Evolutionary conservation across 2,113 vertebrate genomes (phyloP).

Genomic region (Lynx canadensis): DNA sequence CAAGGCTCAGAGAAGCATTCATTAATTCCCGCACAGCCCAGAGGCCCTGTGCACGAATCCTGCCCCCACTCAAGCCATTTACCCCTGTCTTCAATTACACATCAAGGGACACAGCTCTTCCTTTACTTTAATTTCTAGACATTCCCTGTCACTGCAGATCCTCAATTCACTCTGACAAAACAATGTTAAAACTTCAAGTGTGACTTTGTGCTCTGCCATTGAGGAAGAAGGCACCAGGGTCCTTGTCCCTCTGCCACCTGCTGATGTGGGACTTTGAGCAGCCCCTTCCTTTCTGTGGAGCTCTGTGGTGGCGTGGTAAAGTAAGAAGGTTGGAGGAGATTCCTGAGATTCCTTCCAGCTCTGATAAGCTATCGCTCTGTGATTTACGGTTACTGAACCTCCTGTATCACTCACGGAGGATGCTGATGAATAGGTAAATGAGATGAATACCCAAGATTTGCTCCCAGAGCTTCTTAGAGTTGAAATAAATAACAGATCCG

Average conservation of each 20-base stretch:
- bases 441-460: background rate
- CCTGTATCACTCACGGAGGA: background rate
- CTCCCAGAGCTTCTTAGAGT: background rate
- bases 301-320: background rate
- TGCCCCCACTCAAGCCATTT: background rate
- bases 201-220: background rate
- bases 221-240: background rate
- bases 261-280: background rate
- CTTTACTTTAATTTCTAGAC: background rate
- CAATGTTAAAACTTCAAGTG: background rate
- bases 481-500: background rate
- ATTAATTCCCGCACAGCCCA: background rate
- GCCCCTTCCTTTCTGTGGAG: background rate
- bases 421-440: background rate
- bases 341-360: background rate
- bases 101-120: background rate
- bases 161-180: conserved; percentile 34
- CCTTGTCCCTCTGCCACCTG: background rate
- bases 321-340: background rate
- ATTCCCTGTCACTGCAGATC: background rate
- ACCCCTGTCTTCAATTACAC: background rate
- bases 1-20: background rate
- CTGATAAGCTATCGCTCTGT: background rate
- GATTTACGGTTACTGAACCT: background rate
- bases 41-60: background rate